Conservation (phyloP, 2,113 vertebrate species). For the Butastur rufipennis region DNA sequence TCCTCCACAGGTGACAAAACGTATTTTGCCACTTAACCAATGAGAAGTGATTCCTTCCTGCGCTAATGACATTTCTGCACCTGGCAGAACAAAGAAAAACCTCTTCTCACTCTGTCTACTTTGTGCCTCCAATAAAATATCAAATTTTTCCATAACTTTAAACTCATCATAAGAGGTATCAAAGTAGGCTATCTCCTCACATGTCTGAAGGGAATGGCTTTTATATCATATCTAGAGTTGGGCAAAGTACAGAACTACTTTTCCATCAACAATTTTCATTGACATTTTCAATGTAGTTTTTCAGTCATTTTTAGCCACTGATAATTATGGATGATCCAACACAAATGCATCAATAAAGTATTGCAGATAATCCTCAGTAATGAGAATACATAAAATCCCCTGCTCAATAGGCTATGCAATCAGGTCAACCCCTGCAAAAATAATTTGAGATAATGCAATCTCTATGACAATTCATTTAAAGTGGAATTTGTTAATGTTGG, state of each 20-base stretch:
- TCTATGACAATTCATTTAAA: not conserved
- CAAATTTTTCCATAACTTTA: not conserved
- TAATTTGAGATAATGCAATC: not conserved
- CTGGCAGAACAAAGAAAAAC: not conserved
- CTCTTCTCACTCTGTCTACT: not conserved
- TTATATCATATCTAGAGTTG: not conserved
- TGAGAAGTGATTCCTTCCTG: not conserved
- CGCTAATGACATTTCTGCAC: not conserved
- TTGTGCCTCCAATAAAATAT: not conserved
- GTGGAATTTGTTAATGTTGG: not conserved
- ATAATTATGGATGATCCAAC: not conserved
- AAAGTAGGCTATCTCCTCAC: not conserved
- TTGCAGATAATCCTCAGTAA: not conserved
- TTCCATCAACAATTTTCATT: not conserved
- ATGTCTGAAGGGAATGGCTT: not conserved
- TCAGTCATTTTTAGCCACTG: not conserved
- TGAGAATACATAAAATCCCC: constrained; percentile 13
- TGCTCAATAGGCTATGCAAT: not conserved
- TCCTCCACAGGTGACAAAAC: not conserved
- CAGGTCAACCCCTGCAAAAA: not conserved
- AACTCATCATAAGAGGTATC: not conserved
- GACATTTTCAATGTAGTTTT: not conserved
- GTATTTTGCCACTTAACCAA: not conserved
- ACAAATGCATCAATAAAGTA: not conserved
- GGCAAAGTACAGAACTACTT: not conserved